Evolutionary conservation across 2,888 invertebrate species (phyloP), one percentile per base, ranked within the genome.

Genomic region (Cacoxenus indagator): DNA sequence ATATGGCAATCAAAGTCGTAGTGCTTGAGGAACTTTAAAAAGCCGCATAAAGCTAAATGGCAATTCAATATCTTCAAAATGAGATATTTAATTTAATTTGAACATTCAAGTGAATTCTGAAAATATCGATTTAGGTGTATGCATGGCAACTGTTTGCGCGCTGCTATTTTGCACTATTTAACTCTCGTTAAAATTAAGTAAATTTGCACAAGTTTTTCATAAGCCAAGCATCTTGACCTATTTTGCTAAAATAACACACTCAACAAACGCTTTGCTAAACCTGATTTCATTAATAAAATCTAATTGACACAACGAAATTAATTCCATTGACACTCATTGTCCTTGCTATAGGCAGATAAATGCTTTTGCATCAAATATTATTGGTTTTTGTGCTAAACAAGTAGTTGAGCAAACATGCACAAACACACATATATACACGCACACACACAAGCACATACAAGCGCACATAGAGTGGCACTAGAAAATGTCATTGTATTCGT

Each of bases 231-330:
- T 8, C 37, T 37, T 37, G 37, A 11, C 0, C 37, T 37, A 37
- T 37, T 37, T 37, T 14, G 14, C 37, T 37, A 4, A 37, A 37
- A 37, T 14, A 37, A 37, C 14, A 37, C 37, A 37, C 37, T 37
- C 14, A 14, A 37, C 37, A 37, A 37, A 11, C 14, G 37, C 8
- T 37, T 37, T 37, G 37, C 51, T 51, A 5, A 48, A 51, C 11
- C 22, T 22, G 22, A 51, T 22, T 51, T 51, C 8, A 51, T 51
- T 51, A 51, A 22, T 6, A 51, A 6, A 51, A 22, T 51, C 8
- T 51, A 51, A 51, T 51, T 51, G 51, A 51, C 51, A 51, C 51
- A 51, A n/a, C 8, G 51, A 51, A 51, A 22, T 51, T 22, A 22
- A 51, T 51, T 22, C 22, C 51, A 51, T 22, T 51, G 24, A 22